These are phyloP conservation scores for Menidia menidia DNA, from an alignment of 2,797 vertebrate species.

Conservation along the genomic window DNA sequence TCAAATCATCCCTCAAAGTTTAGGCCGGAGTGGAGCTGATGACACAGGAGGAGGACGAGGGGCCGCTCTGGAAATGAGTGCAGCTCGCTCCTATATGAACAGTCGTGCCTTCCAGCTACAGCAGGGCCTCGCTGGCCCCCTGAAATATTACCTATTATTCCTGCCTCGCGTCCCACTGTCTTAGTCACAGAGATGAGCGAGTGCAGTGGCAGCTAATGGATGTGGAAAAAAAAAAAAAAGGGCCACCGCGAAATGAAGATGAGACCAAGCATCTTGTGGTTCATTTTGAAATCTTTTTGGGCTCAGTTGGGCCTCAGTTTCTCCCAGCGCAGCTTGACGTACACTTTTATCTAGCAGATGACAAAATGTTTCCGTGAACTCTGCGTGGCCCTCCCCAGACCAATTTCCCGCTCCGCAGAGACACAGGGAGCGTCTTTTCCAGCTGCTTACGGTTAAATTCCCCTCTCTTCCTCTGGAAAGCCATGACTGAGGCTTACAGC, in stretches of 20 bases:
- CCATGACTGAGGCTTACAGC: not conserved
- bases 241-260: constrained; percentile 27
- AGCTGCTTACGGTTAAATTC: constrained; percentile 16
- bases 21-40: constrained; percentile 47
- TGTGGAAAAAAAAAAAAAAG: constrained; percentile 45
- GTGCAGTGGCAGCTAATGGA: constrained; percentile 50
- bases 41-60: constrained; percentile 43
- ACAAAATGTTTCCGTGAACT: constrained; percentile 50
- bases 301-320: constrained; percentile 9
- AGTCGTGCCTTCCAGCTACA: constrained; percentile 50
- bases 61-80: constrained; percentile 55
- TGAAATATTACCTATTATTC: constrained; percentile 72
- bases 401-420: constrained; percentile 43
- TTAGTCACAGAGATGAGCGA: constrained; percentile 59
- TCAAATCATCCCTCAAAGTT: constrained; percentile 61
- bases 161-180: constrained; percentile 41
- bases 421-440: constrained; percentile 18
- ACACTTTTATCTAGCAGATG: constrained; percentile 34
- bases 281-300: constrained; percentile 32
- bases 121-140: constrained; percentile 39
- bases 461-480: not conserved
- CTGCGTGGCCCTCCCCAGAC: constrained; percentile 30
- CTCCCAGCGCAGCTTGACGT: constrained; percentile 32
- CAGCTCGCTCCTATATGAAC: constrained; percentile 51
- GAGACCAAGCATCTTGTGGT: constrained; percentile 44